Base-by-base conservation (phyloP, 2,113 vertebrate species). In the Sardina pilchardus region DNA sequence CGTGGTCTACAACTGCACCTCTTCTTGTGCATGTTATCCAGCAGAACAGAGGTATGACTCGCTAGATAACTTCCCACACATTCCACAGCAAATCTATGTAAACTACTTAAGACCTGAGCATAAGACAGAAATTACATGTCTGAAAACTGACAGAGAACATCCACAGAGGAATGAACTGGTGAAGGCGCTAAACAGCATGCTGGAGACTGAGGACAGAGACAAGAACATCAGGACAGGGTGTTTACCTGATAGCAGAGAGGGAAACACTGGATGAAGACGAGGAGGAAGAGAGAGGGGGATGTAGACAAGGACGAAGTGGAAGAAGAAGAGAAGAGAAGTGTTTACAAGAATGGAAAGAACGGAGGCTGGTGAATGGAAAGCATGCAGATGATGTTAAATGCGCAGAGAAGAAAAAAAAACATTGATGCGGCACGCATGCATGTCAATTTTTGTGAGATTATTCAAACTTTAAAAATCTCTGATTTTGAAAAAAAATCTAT, bases 211-310 rank as follows among this genome's bases (percentile, higher is more conserved):
- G 85, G 85, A 89, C 56, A 90, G 81, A 88, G 21, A 81, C 19
- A 63, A 71, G 47, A 36, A 89, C 86, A 84, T 86, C 87, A 88
- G 44, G 86, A 87, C 81, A 81, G 6, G 50, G 71, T 86, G 84
- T 92, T 96, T 97, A 97, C 96, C 97, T 97, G 95, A 26, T 39
- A 88, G 94, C 94, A 96, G 95, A 96, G 82, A 88, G 96, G 96
- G 91, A 96, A 96, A 95, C 95, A 97, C 97, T 97, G 96, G 92
- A 94, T 95, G 89, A 90, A 87, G 81, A 90, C 82, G 71, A 89
- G 83, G 93, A 87, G 85, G 30, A 24, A 48, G 7, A 80, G 90
- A 81, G 89, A 83, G 67, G 84, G 56, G 83, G 43, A 71, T 9
- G 34, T 34, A 78, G 47, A 56, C 6, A 42, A 93, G 30, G 89